Evolutionary conservation across 1,140 invertebrate genomes (phyloP), one percentile per base, ranked within the genome.

Genomic region (Drosophila nigromelanica): DNA sequence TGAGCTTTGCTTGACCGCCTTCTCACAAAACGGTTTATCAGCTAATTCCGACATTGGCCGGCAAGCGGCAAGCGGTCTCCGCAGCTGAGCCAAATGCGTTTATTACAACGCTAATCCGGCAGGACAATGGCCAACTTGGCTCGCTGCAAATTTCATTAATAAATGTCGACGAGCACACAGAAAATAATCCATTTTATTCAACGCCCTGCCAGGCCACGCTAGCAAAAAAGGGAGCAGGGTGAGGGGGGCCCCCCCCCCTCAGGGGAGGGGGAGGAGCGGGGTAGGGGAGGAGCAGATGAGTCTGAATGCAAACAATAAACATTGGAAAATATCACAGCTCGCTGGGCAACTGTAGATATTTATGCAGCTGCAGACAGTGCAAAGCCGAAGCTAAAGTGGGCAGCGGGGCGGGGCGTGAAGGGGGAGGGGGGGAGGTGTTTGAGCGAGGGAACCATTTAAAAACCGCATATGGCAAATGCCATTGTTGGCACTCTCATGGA

Each of bases 171-270:
- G 61, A 73, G 63, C 58, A 51, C 62, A 64, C 64, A 68, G 71
- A 73, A 61, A 52, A 82, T 87, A 86, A 86, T 86, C 82, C 83
- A 86, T 86, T 86, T 86, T 78, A 52, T 50, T 75, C 75, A 87
- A 51, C 42, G 60, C 69, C 48, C 45, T 7, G 7, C 21, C 21
- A 24, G 21, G 3, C 21, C 3, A 24, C 3, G n/a, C 45, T 27
- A 21, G 27, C 43, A 24, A 48, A 56, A 24, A 47, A 24, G 39
- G 5, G 15, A 48, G 10, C 33, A 5, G n/a, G 6, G 37, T 11
- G 40, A 21, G n/a, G 14, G 4, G 7, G n/a, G 18, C 2, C 18
- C n/a, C n/a, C n/a, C n/a, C n/a, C n/a, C n/a, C n/a, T n/a, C n/a
- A n/a, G 11, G 35, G 14, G 40, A 33, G n/a, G 24, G 4, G 11